Evolutionary conservation across 1,140 invertebrate species (phyloP), one percentile per base, ranked within the genome.

Genomic region (Drosophila willistoni): DNA sequence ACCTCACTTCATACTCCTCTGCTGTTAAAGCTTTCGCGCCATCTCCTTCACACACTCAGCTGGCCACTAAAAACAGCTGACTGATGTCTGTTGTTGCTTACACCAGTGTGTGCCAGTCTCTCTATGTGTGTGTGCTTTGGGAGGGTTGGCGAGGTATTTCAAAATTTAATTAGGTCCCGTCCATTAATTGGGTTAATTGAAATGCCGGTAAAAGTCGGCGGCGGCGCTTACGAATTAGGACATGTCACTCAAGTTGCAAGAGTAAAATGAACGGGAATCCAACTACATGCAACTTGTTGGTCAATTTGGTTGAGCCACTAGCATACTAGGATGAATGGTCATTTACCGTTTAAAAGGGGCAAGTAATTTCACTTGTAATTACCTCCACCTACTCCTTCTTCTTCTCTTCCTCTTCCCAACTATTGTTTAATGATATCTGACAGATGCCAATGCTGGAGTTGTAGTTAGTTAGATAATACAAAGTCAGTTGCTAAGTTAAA

Each of bases 161-260:
- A 90, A 91, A 91, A 91, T 86, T 91, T 91, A 91, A 91, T 91
- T 91, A 90, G 90, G 86, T 91, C 81, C 85, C 89, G 81, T 91
- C 84, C 90, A 91, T 91, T 91, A 91, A 91, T 91, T 91, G 90
- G 90, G 90, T 91, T 91, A 91, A 91, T 91, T 91, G 90, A 91
- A 91, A 81, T 90, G 87, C 83, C 87, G 87, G 87, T 90, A 90
- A 90, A 90, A 90, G 87, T 90, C 83, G 68, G 54, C 73, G 87
- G 90, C 87, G 68, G 56, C 77, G 73, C 65, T 87, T 83, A 73
- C 77, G 71, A 91, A 90, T 90, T 89, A 91, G 89, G 89, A 90
- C 89, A 85, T 91, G 89, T 91, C 89, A 90, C 71, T 90, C 89
- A 87, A 82, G 79, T 66, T 54, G 54, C 59, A 42, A 51, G 65